Percentiles rank a stretch among this genome's conserved stretches.
Conservation (phyloP, 2,797 vertebrate genomes). For the Cichlasoma orientale region DNA sequence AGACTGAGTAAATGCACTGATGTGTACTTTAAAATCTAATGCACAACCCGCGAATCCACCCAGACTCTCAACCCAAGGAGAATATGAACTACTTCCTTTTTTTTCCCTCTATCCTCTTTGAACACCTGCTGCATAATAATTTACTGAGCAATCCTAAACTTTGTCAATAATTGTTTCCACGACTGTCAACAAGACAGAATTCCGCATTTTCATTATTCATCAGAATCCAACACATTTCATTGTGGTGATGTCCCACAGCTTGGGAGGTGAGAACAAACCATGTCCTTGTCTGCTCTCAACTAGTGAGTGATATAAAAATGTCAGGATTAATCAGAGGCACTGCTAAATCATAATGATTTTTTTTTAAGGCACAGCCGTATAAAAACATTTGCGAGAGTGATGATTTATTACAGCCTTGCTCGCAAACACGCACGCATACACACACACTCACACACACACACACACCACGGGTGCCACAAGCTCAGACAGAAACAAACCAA, state of each 20-base stretch:
- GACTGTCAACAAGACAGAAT: neutral
- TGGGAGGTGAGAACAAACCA: neutral
- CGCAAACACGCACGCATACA: neutral
- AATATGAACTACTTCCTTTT: neutral
- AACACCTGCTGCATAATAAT: conserved; percentile 1
- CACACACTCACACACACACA: neutral
- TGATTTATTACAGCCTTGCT: conserved; percentile 40
- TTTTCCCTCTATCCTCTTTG: neutral
- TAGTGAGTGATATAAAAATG: conserved; percentile 35
- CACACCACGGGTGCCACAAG: neutral
- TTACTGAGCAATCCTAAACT: neutral
- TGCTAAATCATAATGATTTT: conserved; percentile 51
- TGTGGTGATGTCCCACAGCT: conserved; percentile 9
- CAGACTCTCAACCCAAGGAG: neutral
- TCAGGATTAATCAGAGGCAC: conserved; percentile 40
- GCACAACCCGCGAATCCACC: neutral
- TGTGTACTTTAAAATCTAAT: neutral
- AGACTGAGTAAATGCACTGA: neutral
- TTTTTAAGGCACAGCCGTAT: conserved; percentile 33
- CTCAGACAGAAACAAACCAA: conserved; percentile 52
- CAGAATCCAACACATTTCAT: conserved; percentile 18
- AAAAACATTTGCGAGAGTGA: conserved; percentile 37
- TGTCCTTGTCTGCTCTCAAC: conserved; percentile 11
- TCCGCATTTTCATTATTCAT: conserved; percentile 22
- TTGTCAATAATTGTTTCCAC: neutral